These are phyloP conservation scores for Anthrax anthrax DNA, from an alignment of 2,888 invertebrate species.

Conservation along the genomic window DNA sequence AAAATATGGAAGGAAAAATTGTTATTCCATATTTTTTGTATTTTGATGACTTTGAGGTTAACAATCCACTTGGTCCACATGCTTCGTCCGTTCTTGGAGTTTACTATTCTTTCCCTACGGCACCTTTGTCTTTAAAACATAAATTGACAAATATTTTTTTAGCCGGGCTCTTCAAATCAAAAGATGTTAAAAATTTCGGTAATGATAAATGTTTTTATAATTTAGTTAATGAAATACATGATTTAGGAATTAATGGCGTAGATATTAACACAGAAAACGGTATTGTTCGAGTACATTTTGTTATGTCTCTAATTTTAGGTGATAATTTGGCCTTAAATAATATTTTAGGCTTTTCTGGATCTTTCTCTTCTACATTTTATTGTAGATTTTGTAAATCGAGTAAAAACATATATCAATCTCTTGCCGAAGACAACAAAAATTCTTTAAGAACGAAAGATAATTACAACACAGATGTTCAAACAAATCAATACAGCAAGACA, in stretches of 20 bases:
- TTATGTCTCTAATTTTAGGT: neutral
- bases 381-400: neutral
- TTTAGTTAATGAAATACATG: neutral
- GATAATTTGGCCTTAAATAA: slow-evolving; percentile 1
- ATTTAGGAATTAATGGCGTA: neutral
- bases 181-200: neutral
- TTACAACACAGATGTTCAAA: neutral
- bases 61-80: slow-evolving; percentile 7
- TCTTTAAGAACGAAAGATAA: slow-evolving; percentile 1
- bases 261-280: neutral
- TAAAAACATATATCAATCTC: neutral
- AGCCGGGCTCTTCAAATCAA: neutral
- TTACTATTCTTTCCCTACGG: slow-evolving; percentile 1
- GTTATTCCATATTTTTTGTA: slow-evolving; percentile 3
- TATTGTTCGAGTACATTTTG: neutral
- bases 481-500: neutral
- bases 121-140: neutral
- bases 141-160: slow-evolving; percentile 1
- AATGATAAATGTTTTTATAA: neutral
- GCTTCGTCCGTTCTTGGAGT: neutral
- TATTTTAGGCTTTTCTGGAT: neutral
- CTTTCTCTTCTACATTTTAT: slow-evolving; percentile 1
- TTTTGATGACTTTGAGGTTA: slow-evolving; percentile 8
- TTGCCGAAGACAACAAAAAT: neutral
- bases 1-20: neutral